phyloP scores from a whole-genome alignment of 2,113 vertebrate genomes.

The Planiliza haematocheilus region DNA sequence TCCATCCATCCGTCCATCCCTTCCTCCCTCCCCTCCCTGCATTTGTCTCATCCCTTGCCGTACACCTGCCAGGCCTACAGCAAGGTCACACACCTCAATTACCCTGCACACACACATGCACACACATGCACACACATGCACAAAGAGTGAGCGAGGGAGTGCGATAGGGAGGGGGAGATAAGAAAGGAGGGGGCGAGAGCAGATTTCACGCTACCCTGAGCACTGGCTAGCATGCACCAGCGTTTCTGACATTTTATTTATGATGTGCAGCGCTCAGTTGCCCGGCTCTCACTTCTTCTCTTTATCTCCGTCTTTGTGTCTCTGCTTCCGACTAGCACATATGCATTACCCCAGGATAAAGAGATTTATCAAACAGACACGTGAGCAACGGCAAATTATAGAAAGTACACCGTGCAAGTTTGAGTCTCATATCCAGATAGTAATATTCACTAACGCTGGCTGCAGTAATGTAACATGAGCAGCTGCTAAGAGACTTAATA shows the following conservation, averaged over 20 bases:
- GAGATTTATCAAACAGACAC: not conserved
- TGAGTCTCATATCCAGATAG: too few species aligned
- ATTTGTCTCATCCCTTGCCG: constrained; percentile 53
- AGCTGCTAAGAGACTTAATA: not conserved
- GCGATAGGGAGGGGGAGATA: constrained; percentile 63
- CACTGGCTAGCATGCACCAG: constrained; percentile 71
- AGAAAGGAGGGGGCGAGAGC: constrained; percentile 62
- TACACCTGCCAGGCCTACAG: constrained; percentile 80
- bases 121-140: constrained; percentile 36
- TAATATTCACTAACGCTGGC: too few species aligned
- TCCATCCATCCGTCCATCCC: constrained; percentile 38
- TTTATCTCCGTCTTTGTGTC: constrained; percentile 47
- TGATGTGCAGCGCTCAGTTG: constrained; percentile 71
- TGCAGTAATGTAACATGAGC: constrained; percentile 14
- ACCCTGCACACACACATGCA: constrained; percentile 47
- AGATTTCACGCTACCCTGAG: constrained; percentile 79
- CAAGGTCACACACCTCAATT: constrained; percentile 82
- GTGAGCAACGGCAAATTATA: too few species aligned
- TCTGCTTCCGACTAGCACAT: constrained; percentile 12
- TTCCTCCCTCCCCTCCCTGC: too few species aligned
- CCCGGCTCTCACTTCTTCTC: constrained; percentile 37
- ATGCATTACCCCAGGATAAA: constrained; percentile 20
- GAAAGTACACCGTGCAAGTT: too few species aligned
- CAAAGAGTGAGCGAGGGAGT: constrained; percentile 48
- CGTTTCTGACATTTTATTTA: constrained; percentile 81